Conservation (phyloP, 37 sponge, comb jelly and placozoan genomes). For the Aplysina aerophoba region DNA sequence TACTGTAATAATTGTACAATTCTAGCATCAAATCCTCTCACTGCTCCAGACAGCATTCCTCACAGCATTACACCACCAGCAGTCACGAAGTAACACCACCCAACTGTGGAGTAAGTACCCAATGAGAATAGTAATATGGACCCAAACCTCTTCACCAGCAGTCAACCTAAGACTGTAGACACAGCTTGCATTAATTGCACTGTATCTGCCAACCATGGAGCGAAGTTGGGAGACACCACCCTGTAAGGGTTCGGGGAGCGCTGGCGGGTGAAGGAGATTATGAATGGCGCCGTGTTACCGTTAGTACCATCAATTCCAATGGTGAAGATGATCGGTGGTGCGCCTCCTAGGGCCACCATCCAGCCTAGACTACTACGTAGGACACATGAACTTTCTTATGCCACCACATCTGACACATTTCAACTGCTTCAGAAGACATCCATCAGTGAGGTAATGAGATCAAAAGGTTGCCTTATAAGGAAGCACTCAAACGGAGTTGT, state of each 20-base stretch:
- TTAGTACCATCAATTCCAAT: slow-evolving; percentile 80
- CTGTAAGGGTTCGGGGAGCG: not conserved
- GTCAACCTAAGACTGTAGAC: slow-evolving; percentile 78
- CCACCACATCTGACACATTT: too few relatives aligned
- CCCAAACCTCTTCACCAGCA: slow-evolving; percentile 73
- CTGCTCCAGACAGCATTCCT: slow-evolving; percentile 73
- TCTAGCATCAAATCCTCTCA: slow-evolving; percentile 84
- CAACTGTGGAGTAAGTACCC: slow-evolving; percentile 67
- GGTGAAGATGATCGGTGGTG: slow-evolving; percentile 72
- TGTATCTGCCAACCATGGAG: slow-evolving; percentile 64
- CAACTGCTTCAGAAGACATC: too few relatives aligned
- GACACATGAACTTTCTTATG: too few relatives aligned
- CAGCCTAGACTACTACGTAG: not conserved
- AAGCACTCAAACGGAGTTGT: not conserved
- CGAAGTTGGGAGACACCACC: not conserved
- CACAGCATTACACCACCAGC: slow-evolving; percentile 55
- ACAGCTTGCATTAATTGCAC: slow-evolving; percentile 65
- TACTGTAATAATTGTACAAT: slow-evolving; percentile 81
- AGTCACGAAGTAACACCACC: slow-evolving; percentile 51
- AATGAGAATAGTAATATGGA: slow-evolving; percentile 60
- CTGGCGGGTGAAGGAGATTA: slow-evolving; percentile 82
- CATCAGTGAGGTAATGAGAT: too few relatives aligned
- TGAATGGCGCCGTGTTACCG: slow-evolving; percentile 86
- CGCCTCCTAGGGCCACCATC: slow-evolving; percentile 66
- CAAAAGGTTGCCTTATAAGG: too few relatives aligned